Evolutionary conservation across 2,797 vertebrate species (phyloP), one percentile per base, ranked within the genome.

Genomic region (Gymnoscopelus braueri): DNA sequence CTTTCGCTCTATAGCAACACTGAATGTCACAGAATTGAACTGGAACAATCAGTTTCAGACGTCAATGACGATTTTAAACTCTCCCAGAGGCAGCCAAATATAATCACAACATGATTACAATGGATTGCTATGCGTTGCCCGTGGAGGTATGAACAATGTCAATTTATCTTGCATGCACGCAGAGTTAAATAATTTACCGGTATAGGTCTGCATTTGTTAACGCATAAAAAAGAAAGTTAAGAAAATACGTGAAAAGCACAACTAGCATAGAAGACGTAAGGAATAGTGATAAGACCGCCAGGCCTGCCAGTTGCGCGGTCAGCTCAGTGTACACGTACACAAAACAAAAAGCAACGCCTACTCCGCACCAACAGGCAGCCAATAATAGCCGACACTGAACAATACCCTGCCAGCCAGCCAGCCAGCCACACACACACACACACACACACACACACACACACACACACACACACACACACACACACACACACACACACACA

Each of bases 301-400:
- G 59, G 71, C 52, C 67, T 79, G 82, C 65, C 81, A 78, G 66
- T 35, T 84, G 70, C 60, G 10, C 68, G 77, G 72, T 70, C 66
- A 63, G 71, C 74, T 70, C 80, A 65, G 23, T 71, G 76, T 74
- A 64, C 44, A 61, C 19, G 9, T 83, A 82, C 3, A 49, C 54
- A 75, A 76, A 83, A 81, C 81, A 90, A 87, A 80, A 70, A 64
- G 10, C 29, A 55, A 54, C 6, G 24, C 48, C 48, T 51, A 14
- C 8, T 12, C 48, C 79, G 74, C 35, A 56, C 84, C 79, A 79
- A 77, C 81, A 75, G 63, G 62, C 80, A 67, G 80, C 67, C 79
- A 84, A 67, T 79, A 87, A 89, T 83, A 84, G 75, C 80, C 65
- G 50, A 51, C 65, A 74, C 60, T 74, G 63, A 89, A 90, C 85